phyloP scores from a whole-genome alignment of 2,888 invertebrate genomes.

The Lacanobia oleracea region DNA sequence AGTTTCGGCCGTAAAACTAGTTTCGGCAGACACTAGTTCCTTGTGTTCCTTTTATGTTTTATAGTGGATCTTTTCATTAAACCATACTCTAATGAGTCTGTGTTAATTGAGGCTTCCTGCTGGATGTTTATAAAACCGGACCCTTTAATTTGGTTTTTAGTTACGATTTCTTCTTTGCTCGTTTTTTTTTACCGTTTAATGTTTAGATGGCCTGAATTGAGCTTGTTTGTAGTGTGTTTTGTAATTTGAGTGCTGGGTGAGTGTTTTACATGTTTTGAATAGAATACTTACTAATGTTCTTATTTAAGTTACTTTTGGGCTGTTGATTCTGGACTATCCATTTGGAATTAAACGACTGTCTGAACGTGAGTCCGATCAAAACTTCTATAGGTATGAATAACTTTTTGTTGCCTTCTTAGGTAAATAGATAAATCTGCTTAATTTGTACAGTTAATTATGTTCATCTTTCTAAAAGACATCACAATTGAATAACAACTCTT shows the following conservation, averaged over 20 bases:
- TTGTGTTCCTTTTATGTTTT: slow-evolving; percentile 72
- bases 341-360: neutral
- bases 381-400: no score
- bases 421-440: no score
- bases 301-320: neutral
- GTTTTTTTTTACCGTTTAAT: slow-evolving; percentile 50
- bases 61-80: slow-evolving; percentile 81
- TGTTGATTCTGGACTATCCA: no score
- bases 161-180: slow-evolving; percentile 59
- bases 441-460: no score
- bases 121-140: slow-evolving; percentile 68
- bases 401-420: no score
- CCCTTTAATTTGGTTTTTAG: slow-evolving; percentile 71
- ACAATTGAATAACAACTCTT: neutral
- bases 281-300: slow-evolving; percentile 15
- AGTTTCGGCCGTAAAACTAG: no score
- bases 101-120: slow-evolving; percentile 82
- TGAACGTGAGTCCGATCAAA: accelerated
- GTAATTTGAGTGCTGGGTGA: slow-evolving; percentile 37
- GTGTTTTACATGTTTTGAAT: neutral
- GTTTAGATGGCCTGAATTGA: slow-evolving; percentile 56
- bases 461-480: neutral
- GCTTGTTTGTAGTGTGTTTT: slow-evolving; percentile 38
- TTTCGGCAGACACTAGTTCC: slow-evolving; percentile 27
- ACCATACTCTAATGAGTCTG: slow-evolving; percentile 78